Conservation (phyloP, 2,113 vertebrate genomes). For the Diglossa brunneiventris region DNA sequence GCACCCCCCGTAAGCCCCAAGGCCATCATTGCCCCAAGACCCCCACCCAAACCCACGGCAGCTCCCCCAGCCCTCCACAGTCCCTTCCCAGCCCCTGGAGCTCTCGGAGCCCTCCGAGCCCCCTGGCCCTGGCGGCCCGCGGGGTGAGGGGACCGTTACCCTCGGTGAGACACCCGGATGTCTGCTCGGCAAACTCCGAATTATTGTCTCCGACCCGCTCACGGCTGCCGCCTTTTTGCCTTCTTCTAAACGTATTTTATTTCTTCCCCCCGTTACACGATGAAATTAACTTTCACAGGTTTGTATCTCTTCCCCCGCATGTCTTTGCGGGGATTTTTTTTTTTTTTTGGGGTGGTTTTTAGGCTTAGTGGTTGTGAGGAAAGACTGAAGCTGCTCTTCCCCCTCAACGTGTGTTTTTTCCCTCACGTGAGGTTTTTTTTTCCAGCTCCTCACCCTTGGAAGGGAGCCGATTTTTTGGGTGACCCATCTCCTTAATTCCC, state of each 20-base stretch:
- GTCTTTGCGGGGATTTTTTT: background rate
- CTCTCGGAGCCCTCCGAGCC: no score
- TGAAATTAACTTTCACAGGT: background rate
- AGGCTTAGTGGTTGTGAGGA: background rate
- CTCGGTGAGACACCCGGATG: background rate
- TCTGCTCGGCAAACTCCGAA: background rate
- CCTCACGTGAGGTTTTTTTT: background rate
- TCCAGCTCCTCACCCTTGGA: background rate
- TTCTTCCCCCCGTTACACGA: background rate
- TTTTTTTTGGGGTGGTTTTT: background rate
- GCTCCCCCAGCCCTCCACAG: no score
- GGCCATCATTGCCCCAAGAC: background rate
- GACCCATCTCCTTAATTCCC: background rate
- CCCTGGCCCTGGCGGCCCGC: background rate
- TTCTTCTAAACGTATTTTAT: background rate
- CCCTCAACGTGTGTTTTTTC: background rate
- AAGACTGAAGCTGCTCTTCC: background rate
- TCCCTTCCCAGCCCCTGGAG: fast-evolving
- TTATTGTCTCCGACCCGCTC: background rate
- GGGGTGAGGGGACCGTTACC: background rate
- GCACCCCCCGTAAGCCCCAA: background rate
- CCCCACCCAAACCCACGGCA: background rate
- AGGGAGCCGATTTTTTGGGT: background rate
- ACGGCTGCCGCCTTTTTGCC: background rate
- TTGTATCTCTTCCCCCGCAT: fast-evolving